These are phyloP conservation scores for Elgaria multicarinata DNA, from an alignment of 2,113 vertebrate genomes.

Conservation along the genomic window DNA sequence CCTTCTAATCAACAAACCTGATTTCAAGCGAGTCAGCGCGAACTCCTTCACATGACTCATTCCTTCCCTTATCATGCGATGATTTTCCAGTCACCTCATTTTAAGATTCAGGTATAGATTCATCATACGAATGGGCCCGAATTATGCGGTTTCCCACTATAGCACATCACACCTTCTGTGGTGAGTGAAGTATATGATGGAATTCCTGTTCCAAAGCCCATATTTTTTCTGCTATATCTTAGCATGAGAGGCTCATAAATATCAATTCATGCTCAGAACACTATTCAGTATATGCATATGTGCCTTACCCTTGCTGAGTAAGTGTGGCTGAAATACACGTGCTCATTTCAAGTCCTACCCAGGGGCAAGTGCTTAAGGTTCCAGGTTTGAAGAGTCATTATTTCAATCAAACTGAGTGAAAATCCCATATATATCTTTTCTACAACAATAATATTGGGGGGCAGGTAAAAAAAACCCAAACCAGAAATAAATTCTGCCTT, in stretches of 20 bases:
- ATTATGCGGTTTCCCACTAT: too few relatives aligned
- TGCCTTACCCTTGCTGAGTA: too few relatives aligned
- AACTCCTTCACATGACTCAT: not conserved
- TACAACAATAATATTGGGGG: not conserved
- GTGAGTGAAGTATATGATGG: not conserved
- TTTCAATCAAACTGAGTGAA: not conserved
- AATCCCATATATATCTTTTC: not conserved
- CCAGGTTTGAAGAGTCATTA: not conserved
- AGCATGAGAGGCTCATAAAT: not conserved
- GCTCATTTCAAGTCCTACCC: not conserved
- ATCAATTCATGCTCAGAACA: too few relatives aligned
- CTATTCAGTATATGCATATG: not conserved
- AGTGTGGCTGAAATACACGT: not conserved
- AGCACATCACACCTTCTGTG: not conserved
- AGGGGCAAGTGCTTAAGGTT: not conserved
- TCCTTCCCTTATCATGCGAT: not conserved
- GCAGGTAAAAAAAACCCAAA: not conserved
- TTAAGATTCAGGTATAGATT: not conserved
- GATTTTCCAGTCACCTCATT: not conserved
- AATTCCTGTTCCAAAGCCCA: not conserved
- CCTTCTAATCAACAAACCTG: not conserved
- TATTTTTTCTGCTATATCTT: not conserved
- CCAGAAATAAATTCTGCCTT: not conserved
- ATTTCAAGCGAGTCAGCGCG: not conserved
- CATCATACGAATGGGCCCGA: not conserved